phyloP scores from a whole-genome alignment of 1,140 invertebrate genomes.

The Brachionus calyciflorus region DNA sequence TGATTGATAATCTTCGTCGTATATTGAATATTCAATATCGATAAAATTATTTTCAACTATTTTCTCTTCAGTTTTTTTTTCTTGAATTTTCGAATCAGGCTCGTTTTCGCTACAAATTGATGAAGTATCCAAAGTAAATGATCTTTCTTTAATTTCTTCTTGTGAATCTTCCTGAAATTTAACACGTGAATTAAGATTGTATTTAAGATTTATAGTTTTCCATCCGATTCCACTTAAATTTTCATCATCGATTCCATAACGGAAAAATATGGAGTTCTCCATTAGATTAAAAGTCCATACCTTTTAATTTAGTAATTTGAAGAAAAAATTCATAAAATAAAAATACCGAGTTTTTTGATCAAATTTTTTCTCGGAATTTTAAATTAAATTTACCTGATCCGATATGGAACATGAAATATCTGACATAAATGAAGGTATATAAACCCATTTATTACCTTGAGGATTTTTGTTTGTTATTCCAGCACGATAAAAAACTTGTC shows the following conservation, averaged over 20 bases:
- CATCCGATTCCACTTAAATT: slow-evolving; percentile 18
- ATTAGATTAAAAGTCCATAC: neutral
- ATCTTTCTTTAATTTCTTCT: too few relatives aligned
- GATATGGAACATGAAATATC: neutral
- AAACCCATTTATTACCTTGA: slow-evolving; percentile 28
- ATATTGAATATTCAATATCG: slow-evolving; percentile 10
- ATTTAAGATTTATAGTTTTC: slow-evolving; percentile 2
- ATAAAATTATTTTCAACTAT: neutral
- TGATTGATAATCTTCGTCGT: neutral
- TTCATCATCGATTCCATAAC: slow-evolving; percentile 33
- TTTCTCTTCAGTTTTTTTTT: neutral
- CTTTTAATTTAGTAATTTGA: neutral
- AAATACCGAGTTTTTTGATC: neutral
- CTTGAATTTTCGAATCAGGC: neutral
- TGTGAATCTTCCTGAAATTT: too few relatives aligned
- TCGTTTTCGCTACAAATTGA: neutral
- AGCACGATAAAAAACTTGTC: slow-evolving; percentile 4
- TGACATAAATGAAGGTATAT: neutral
- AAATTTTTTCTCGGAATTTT: neutral
- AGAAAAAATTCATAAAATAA: too few relatives aligned
- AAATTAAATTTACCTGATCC: slow-evolving; percentile 1
- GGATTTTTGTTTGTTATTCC: neutral
- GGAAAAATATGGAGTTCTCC: slow-evolving; percentile 22
- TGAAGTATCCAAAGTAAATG: neutral
- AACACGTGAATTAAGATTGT: neutral